phyloP scores from a whole-genome alignment of 2,888 invertebrate genomes.

The Lasioglossum oenotherae region DNA sequence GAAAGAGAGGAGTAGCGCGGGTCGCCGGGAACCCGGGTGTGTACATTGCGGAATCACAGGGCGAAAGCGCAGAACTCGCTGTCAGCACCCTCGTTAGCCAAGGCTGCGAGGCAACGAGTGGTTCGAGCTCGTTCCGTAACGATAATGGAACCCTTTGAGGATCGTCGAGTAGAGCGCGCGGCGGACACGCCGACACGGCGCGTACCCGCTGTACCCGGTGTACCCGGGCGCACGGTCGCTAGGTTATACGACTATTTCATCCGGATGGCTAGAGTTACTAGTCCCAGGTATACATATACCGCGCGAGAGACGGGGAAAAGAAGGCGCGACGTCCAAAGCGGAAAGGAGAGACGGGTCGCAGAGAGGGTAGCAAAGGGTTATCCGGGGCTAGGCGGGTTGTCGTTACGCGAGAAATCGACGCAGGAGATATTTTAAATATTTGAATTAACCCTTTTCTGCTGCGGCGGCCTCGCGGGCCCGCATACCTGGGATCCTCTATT shows the following conservation, averaged over 20 bases:
- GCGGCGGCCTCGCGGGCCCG: constrained; percentile 47
- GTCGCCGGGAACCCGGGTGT: constrained; percentile 17
- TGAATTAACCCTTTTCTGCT: constrained; percentile 81
- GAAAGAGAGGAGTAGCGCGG: not conserved
- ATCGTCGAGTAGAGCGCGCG: constrained; percentile 62
- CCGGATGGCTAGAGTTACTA: constrained; percentile 73
- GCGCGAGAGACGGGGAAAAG: constrained; percentile 1
- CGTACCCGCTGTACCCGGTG: constrained; percentile 34
- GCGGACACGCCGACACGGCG: constrained; percentile 59
- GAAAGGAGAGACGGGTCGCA: not conserved
- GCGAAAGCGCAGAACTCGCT: constrained; percentile 59
- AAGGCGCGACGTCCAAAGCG: constrained; percentile 2
- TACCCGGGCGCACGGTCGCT: constrained; percentile 60
- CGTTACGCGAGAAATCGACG: constrained; percentile 81
- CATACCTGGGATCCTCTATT: constrained; percentile 78
- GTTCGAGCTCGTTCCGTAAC: constrained; percentile 71
- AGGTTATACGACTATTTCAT: constrained; percentile 72
- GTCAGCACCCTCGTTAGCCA: constrained; percentile 69
- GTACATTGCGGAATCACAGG: constrained; percentile 52
- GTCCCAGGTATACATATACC: constrained; percentile 65
- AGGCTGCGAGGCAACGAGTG: constrained; percentile 66
- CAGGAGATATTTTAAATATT: constrained; percentile 83
- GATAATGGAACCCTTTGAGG: constrained; percentile 77
- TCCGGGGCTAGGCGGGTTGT: constrained; percentile 40
- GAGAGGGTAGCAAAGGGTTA: not conserved